Conservation (phyloP, 2,888 invertebrate species). For the Gasteruption jaculator region DNA sequence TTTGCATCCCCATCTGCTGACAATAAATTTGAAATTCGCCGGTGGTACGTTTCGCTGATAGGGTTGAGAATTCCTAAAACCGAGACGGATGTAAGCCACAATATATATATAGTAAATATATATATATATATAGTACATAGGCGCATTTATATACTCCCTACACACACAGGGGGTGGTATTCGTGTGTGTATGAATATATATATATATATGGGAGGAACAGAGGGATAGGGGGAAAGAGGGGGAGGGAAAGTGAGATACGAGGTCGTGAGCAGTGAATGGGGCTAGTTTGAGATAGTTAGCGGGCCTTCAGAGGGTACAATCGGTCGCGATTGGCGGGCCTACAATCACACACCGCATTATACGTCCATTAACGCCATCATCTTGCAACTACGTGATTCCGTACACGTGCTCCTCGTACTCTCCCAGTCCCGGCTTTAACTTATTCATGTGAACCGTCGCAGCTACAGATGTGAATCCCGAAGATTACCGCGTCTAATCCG, state of each 20-base stretch:
- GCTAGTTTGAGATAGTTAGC: constrained; percentile 51
- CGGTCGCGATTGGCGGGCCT: constrained; percentile 49
- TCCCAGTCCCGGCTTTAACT: no score
- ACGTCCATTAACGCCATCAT: constrained; percentile 43
- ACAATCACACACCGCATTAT: constrained; percentile 49
- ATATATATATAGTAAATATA: no score
- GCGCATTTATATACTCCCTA: no score
- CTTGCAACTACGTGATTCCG: constrained; percentile 37
- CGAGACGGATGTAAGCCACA: no score
- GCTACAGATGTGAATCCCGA: no score
- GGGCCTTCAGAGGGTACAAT: constrained; percentile 50
- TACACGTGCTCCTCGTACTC: no score
- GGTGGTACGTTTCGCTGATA: no score
- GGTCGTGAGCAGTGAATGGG: constrained; percentile 46
- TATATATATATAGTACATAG: not conserved
- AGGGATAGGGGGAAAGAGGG: not conserved
- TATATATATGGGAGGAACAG: constrained; percentile 20
- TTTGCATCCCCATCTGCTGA: constrained; percentile 36
- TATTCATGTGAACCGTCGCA: no score
- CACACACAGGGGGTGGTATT: no score
- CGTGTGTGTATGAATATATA: constrained; percentile 7
- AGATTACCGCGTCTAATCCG: no score
- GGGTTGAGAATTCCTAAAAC: no score
- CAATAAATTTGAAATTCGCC: constrained; percentile 36
- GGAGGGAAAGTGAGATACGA: constrained; percentile 28